Percentiles rank a stretch among this genome's conserved stretches.
phyloP scores from a whole-genome alignment of 37 sponge, comb jelly and placozoan genomes.

The Agelas oroides region DNA sequence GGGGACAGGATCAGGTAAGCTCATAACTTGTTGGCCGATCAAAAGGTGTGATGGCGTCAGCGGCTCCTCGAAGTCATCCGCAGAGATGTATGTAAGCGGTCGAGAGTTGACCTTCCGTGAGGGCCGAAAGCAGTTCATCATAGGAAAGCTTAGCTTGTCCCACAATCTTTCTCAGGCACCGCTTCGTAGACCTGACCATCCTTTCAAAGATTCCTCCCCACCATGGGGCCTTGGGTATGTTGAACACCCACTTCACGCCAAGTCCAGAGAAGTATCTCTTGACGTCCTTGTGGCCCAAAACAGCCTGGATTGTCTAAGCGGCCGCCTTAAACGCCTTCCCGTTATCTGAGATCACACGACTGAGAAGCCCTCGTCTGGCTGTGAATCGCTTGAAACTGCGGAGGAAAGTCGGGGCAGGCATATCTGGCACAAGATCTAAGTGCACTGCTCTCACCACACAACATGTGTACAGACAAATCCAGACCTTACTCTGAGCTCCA shows the following conservation, averaged over 20 bases:
- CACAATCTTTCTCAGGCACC: conserved; percentile 47
- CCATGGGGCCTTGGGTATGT: conserved; percentile 50
- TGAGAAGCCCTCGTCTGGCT: conserved; percentile 56
- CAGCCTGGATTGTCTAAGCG: conserved; percentile 38
- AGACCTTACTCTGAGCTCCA: conserved; percentile 2
- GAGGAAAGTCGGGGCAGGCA: conserved; percentile 47
- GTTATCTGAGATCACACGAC: conserved; percentile 45
- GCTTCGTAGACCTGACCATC: conserved; percentile 25
- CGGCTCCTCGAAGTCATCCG: conserved; percentile 44
- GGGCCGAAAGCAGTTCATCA: conserved; percentile 36
- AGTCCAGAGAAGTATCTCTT: conserved; percentile 20
- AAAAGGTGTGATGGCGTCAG: conserved; percentile 47
- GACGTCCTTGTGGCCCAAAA: neutral
- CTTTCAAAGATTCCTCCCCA: conserved; percentile 68
- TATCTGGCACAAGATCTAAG: conserved; percentile 13
- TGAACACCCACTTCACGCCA: conserved; percentile 53
- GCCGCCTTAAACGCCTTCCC: conserved; percentile 55
- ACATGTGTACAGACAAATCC: conserved; percentile 7
- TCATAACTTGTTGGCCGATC: conserved; percentile 14
- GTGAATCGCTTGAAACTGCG: conserved; percentile 48
- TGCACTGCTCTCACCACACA: neutral
- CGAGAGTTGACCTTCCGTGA: conserved; percentile 28
- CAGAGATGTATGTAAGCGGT: conserved; percentile 13
- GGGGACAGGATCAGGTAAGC: conserved; percentile 10
- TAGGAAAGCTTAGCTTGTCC: conserved; percentile 39